Evolutionary conservation across 2,113 vertebrate genomes (phyloP), one percentile per base, ranked within the genome.

Genomic region (Rhinolophus ferrumequinum): DNA sequence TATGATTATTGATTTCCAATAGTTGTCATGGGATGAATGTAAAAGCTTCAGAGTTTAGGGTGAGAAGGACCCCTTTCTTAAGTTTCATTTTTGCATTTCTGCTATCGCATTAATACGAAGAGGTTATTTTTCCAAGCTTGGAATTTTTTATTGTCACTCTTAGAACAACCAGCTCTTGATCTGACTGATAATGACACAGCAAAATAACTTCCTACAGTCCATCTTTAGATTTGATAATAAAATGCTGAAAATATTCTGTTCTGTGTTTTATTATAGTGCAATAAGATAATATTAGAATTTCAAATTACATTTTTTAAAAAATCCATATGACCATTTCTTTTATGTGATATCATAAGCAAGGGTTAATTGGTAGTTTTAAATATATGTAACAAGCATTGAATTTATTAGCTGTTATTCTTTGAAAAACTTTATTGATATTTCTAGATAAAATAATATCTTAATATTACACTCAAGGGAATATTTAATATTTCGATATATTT

Each of bases 361-460:
- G 28, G 19, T 8, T 90, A 2, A 73, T 92, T 92, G 13, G n/a
- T 64, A 88, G n/a, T 75, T 96, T 91, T 95, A 92, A 90, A 44
- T 69, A 92, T 10, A 73, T 0, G 8, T 73, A 66, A 54, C 8
- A 80, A 8, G 91, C 76, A 24, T 70, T 93, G 67, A 88, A 70
- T 94, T 93, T 90, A 70, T 82, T 75, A 75, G 35, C 11, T 58
- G 15, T 80, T 90, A 66, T 28, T 44, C 76, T 96, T 92, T 79
- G 7, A 52, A 92, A 94, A 64, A 64, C 10, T 60, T 70, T 28
- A 30, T 86, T 81, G 77, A 6, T 79, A 47, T 47, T 52, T 93
- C 30, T 58, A 62, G 11, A 38, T 77, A 33, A 88, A 93, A 47
- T 92, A 94, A 18, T 64, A 33, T 15, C 9, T 94, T 83, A 64